Evolutionary conservation across 2,888 invertebrate species (phyloP), one percentile per base, ranked within the genome.

Genomic region (Thymelicus acteon): DNA sequence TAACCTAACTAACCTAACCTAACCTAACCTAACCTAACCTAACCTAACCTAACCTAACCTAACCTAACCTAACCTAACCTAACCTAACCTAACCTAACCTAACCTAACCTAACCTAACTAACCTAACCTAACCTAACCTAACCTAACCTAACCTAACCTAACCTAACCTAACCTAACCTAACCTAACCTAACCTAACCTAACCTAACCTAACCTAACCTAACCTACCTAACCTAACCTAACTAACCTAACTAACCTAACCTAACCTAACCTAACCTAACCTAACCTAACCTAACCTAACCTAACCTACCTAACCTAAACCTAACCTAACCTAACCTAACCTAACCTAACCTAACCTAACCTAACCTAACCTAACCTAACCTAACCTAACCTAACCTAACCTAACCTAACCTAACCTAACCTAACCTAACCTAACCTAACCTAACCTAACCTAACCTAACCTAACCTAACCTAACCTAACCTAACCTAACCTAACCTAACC

Each of bases 1-100:
- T n/a, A n/a, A n/a, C n/a, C n/a, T n/a, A n/a, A n/a, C 83, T 79
- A 81, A 83, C 82, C 83, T 79, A 82, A 83, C 82, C 79, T 77
- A 76, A 81, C 79, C 78, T 76, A 78, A 78, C 76, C 76, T 76
- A 77, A 77, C 76, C 77, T 74, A 78, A 77, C 76, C 78, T 75
- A 79, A 79, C 79, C 79, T 80, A 80, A 81, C 79, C 80, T 78
- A 81, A 82, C 80, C 80, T 72, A 72, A 73, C 72, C 74, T 73
- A 81, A 82, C n/a, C n/a, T n/a, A n/a, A n/a, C n/a, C n/a, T n/a
- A n/a, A n/a, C n/a, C 79, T 76, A 73, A 74, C 72, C 74, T 72
- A 81, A 79, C 80, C 76, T 75, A 75, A 75, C 76, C 75, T 73
- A 75, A 75, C 76, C 75, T 74, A 75, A 75, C 75, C 75, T 74